Base-by-base conservation (phyloP, 2,797 vertebrate species). In the Ctenopoma multispine region DNA sequence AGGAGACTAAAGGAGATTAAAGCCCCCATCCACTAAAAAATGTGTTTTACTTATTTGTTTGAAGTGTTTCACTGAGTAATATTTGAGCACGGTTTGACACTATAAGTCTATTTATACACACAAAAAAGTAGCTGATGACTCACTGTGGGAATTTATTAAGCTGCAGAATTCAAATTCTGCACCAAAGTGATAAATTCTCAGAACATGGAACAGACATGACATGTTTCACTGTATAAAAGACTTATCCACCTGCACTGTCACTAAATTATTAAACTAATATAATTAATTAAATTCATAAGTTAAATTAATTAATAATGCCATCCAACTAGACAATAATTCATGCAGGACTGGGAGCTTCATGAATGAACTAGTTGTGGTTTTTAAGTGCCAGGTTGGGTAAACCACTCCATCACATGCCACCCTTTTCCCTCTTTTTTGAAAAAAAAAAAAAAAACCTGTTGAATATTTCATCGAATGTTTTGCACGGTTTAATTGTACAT, bases 371-470 rank as follows among this genome's bases (percentile, higher is more conserved):
- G 38, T 21, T 55, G 23, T 20, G 10, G 53, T 67, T 53, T 9
- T 18, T 8, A 29, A 29, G 27, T 34, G 46, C 41, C 57, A 29
- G 15, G 62, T 61, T 49, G 47, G 18, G 41, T 58, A 36, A 44
- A 44, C 29, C 51, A 1, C 46, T 70, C 38, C 59, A 55, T 80
- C 60, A 44, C 31, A 27, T 60, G 23, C 57, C 57, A 12, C 27
- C 1, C 56, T 38, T 50, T 72, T 62, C 66, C 65, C n/a, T 41
- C 27, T 24, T 64, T 48, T 11, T 17, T 62, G 40, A 55, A 71
- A 73, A 69, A 38, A 50, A 71, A 18, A 29, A 29, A 29, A 70
- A 77, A 63, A 3, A 56, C 14, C 63, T 76, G 41, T 23, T 15
- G 63, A 38, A 20, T 24, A 40, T 70, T 69, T 57, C 62, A 34